Base-by-base conservation (phyloP, 2,888 invertebrate genomes). In the Microplitis manilae region DNA sequence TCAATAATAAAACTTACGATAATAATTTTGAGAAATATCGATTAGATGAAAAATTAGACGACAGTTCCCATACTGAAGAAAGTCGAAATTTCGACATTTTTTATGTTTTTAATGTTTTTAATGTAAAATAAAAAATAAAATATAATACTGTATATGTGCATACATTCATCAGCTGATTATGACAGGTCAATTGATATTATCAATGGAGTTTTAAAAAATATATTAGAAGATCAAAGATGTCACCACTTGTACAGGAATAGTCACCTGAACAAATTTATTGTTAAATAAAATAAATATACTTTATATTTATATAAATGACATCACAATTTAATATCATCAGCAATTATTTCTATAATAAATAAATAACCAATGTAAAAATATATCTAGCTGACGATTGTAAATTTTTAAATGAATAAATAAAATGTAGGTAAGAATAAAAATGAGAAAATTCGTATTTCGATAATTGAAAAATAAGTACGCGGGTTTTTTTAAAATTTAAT, bases 41-140 rank as follows among this genome's bases (percentile, higher is more conserved):
- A 81, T 90, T 90, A 2, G 89, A 87, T 15, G 85, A 85, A 77
- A 90, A 90, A 85, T 90, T 90, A 59, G 90, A 90, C 71, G 90
- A 90, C 30, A 90, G 79, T 67, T 85, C 86, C 88, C 89, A 88
- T 76, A 88, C 88, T 9, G 84, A 87, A 13, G 8, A 50, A 69
- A 82, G 84, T 30, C 87, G 85, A 70, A 89, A 80, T 83, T 88
- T 89, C 84, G 87, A 86, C 89, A 89, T 89, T 79, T 84, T 80
- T 76, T 13, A 50, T 13, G 8, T 50, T 50, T 84, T 80, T 76
- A 50, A 50, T 13, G 8, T 50, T 50, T 50, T 50, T 50, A 13
- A 50, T 4, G 50, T 5, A 2, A 50, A 50, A 50, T 13, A 2
- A 8, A 50, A 50, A 50, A 50, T 50, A 50, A 50, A 50, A 50